Evolutionary conservation across 2,888 invertebrate genomes (phyloP), one percentile per base, ranked within the genome.

Genomic region (Copidosoma aretas): DNA sequence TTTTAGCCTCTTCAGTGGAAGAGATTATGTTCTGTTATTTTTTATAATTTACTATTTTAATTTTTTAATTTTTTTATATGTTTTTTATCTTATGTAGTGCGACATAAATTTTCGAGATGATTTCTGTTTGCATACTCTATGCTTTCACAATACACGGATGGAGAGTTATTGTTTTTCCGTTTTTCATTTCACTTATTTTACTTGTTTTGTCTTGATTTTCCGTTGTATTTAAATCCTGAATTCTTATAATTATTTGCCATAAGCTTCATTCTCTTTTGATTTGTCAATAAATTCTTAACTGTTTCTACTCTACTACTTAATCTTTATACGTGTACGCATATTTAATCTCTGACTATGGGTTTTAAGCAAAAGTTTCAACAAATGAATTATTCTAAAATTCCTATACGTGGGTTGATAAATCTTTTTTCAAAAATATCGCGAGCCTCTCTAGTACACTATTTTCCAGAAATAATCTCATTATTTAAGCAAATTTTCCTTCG

Each of bases 141-240:
- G 19, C 17, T n/a, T 19, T 49, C 4, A 49, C 49, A 49, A 49
- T 49, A 49, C 49, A 19, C 19, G 19, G 4, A 49, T 5, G 49
- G 10, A 49, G 49, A 10, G 43, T 43, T 10, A 49, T 49, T 49
- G 49, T 49, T 32, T 32, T 8, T 8, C 32, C 32, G 32, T 32
- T 3, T 32, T 32, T 32, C 32, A 32, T 32, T 32, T 32, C 4
- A 32, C 10, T 68, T 73, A 39, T 73, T 73, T 49, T 72, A 32
- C 10, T 68, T 73, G 49, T 73, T 73, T 49, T 72, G 61, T 43
- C 51, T 60, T 69, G 32, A 46, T 56, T 60, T 67, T 64, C 64
- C 49, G 56, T 66, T 49, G 63, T 60, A 49, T 67, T 69, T 25
- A 64, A 71, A 59, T 67, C 52, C 41, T 57, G 46, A 60, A 24